These are phyloP conservation scores for Pungitius pungitius DNA, from an alignment of 2,113 vertebrate species.

Conservation along the genomic window DNA sequence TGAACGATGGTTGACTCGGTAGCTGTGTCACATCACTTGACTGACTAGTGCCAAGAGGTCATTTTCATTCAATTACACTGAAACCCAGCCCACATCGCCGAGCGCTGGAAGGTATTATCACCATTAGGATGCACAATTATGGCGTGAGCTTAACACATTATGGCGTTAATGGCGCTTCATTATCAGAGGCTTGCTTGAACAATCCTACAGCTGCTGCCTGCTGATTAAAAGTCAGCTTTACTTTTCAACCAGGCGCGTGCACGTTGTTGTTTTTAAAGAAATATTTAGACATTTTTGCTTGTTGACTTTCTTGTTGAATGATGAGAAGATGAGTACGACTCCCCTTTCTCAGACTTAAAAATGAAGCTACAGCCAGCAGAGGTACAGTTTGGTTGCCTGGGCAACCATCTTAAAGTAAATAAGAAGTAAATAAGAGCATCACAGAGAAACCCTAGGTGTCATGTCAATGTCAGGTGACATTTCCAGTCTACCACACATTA, in stretches of 20 bases:
- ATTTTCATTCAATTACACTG: conserved; percentile 67
- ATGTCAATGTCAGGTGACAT: background rate
- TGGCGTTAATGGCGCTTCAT: conserved; percentile 58
- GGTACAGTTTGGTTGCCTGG: background rate
- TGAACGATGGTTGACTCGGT: background rate
- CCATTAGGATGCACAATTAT: conserved; percentile 68
- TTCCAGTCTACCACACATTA: background rate
- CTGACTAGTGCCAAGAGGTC: conserved; percentile 61
- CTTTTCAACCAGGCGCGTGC: background rate
- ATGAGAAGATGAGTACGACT: background rate
- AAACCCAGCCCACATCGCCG: conserved; percentile 46
- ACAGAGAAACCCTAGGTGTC: background rate
- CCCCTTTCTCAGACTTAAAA: background rate
- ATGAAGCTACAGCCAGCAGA: background rate
- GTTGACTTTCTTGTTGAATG: background rate
- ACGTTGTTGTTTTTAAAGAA: background rate
- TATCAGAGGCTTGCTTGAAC: conserved; percentile 28
- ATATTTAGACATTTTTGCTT: background rate
- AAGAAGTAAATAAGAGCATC: background rate
- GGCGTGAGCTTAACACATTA: conserved; percentile 54
- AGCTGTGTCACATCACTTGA: conserved; percentile 37
- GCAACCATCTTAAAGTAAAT: background rate
- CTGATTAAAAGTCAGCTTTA: conserved; percentile 34
- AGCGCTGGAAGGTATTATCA: conserved; percentile 54
- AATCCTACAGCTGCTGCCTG: conserved; percentile 29